phyloP scores from a whole-genome alignment of 2,797 vertebrate species.

The Pangasius macronema region DNA sequence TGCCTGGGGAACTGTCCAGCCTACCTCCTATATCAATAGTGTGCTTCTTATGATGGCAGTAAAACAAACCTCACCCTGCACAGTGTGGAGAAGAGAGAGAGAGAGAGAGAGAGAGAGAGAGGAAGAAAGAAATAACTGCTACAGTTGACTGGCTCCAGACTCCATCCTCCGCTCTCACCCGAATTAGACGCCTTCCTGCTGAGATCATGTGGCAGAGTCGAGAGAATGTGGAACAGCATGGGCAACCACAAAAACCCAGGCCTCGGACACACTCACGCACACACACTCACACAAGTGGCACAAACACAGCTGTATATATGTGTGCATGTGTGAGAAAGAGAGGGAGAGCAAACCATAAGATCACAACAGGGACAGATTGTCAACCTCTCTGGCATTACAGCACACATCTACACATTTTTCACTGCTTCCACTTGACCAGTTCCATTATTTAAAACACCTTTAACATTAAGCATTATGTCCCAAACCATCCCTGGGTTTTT shows the following conservation, averaged over 20 bases:
- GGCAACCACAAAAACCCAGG: conserved; percentile 32
- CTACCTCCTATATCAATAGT: conserved; percentile 56
- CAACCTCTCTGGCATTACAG: background rate
- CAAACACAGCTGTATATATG: conserved; percentile 45
- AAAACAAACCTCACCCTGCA: conserved; percentile 53
- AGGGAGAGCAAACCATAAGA: conserved; percentile 24
- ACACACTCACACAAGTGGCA: conserved; percentile 25
- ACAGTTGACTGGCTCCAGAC: conserved; percentile 46
- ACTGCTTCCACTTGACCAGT: background rate
- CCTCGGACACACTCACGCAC: conserved; percentile 35
- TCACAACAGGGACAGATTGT: conserved; percentile 31
- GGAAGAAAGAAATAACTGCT: conserved; percentile 15
- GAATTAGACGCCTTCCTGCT: conserved; percentile 57
- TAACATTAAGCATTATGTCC: background rate
- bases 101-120: conserved; percentile 25
- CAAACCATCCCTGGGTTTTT: background rate
- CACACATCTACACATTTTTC: conserved; percentile 5
- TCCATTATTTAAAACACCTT: background rate
- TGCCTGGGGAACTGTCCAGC: conserved; percentile 42
- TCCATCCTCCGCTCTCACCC: conserved; percentile 51
- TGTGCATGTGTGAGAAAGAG: conserved; percentile 35
- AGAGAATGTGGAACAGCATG: conserved; percentile 37
- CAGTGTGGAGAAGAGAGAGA: conserved; percentile 30
- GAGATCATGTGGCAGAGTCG: conserved; percentile 56
- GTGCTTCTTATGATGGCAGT: conserved; percentile 62